phyloP scores from a whole-genome alignment of 2,888 invertebrate genomes.

The Iselma pallidipennis region DNA sequence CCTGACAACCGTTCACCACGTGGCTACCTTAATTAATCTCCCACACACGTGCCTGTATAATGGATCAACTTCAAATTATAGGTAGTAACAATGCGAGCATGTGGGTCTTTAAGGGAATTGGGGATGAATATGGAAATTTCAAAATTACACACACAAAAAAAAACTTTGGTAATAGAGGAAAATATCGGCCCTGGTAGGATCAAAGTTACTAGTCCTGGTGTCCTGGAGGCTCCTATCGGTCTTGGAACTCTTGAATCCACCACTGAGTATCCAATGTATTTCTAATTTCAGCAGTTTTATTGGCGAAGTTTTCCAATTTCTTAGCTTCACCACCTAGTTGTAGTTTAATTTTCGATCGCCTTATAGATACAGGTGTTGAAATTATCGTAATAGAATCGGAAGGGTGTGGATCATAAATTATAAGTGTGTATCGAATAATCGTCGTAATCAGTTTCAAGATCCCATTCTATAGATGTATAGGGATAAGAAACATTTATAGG shows the following conservation, averaged over 20 bases:
- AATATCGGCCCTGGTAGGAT: too few species aligned
- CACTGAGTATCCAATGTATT: too few species aligned
- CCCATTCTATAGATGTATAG: conserved; percentile 7
- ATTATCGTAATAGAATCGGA: conserved; percentile 55
- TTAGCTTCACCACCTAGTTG: too few species aligned
- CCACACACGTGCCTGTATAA: conserved; percentile 20
- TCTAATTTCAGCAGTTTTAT: too few species aligned
- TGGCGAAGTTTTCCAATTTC: too few species aligned
- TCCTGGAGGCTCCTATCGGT: too few species aligned
- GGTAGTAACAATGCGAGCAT: neutral
- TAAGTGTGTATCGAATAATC: conserved; percentile 47
- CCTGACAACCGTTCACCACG: conserved; percentile 14
- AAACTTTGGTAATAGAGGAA: too few species aligned
- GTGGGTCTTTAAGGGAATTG: too few species aligned
- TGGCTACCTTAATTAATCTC: conserved; percentile 18
- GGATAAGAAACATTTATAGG: conserved; percentile 30
- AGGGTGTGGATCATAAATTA: conserved; percentile 52
- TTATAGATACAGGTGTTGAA: conserved; percentile 52
- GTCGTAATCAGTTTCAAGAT: conserved; percentile 35
- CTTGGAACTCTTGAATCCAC: too few species aligned
- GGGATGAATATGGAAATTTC: too few species aligned
- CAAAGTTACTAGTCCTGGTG: too few species aligned
- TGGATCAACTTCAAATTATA: neutral
- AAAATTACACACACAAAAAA: too few species aligned
- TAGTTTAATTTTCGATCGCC: neutral